Evolutionary conservation across 2,888 invertebrate genomes (phyloP).

Genomic region (Sinohyriopsis cumingii): DNA sequence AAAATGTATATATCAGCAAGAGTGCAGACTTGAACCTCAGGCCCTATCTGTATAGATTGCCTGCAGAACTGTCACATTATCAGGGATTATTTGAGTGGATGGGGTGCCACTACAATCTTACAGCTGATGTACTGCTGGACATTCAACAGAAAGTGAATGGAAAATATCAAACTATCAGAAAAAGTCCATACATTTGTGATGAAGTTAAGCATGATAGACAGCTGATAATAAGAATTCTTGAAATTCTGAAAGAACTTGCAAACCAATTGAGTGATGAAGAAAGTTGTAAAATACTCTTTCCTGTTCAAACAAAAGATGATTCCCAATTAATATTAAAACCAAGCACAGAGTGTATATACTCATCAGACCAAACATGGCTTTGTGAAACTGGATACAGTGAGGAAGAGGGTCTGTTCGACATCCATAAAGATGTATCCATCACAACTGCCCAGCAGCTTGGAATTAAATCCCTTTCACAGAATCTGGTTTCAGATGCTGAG

Average conservation of each 20-base stretch:
- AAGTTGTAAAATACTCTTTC: too few relatives aligned
- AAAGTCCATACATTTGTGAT: not conserved
- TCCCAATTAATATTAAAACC: too few relatives aligned
- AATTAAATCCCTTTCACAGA: too few relatives aligned
- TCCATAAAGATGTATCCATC: too few relatives aligned
- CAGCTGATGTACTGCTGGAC: not conserved
- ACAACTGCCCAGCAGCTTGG: too few relatives aligned
- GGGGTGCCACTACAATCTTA: slow-evolving; percentile 13
- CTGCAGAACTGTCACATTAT: slow-evolving; percentile 13
- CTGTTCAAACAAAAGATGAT: too few relatives aligned
- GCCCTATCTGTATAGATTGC: slow-evolving; percentile 26
- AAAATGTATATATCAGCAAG: slow-evolving; percentile 4
- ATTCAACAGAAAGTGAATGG: slow-evolving; percentile 13
- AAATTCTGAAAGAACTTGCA: too few relatives aligned
- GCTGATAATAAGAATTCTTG: not conserved
- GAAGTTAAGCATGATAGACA: not conserved
- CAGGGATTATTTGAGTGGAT: slow-evolving; percentile 13
- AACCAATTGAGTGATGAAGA: too few relatives aligned
- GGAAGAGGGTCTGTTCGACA: too few relatives aligned
- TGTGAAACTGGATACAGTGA: too few relatives aligned
- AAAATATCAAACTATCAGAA: not conserved
- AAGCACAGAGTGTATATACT: too few relatives aligned
- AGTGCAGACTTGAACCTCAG: slow-evolving; percentile 14
- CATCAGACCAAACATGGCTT: too few relatives aligned
- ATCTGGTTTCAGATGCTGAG: not conserved